Base-by-base conservation (phyloP, 1,140 invertebrate genomes). In the Grapholita molesta region DNA sequence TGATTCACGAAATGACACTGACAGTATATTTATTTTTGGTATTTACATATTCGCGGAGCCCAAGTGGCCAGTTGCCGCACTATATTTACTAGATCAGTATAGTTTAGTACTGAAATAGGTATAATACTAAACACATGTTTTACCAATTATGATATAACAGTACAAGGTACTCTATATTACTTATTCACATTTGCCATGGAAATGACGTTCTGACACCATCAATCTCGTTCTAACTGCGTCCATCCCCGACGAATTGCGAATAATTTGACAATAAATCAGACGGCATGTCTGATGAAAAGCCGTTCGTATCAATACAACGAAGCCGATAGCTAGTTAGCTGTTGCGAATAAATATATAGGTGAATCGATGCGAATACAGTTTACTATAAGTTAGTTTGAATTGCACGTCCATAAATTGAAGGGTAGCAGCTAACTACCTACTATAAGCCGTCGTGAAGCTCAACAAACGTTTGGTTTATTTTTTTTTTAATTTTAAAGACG, bases 231-330 rank as follows among this genome's bases (percentile, higher is more conserved):
- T 57, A 57, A 57, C 53, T 57, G 23, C 53, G 53, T 28, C 24
- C 24, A 57, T 57, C 53, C 53, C 53, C 53, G 24, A 57, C 25
- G 53, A 57, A 57, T 57, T 57, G 53, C 53, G 53, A 57, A 57
- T 57, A 57, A 57, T 57, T 57, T 57, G 53, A 28, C 53, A 57
- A 57, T 57, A 57, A 57, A 57, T 57, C 53, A 57, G 53, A 28
- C 7, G 53, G 53, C 48, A 9, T 11, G 24, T 23, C 53, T 57
- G 53, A 57, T 57, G 53, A 57, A 24, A 57, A 23, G 53, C 53
- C 53, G n/a, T 57, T 57, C 35, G 35, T 38, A 38, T 4, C 7
- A 8, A 21, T 53, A 53, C 52, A 53, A 25, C 53, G 11, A 25
- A 23, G 2, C 48, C 53, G 24, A 23, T 28, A 21, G 11, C 11